Conservation (phyloP, 2,888 invertebrate species). For the Dasysyrphus albostriatus region DNA sequence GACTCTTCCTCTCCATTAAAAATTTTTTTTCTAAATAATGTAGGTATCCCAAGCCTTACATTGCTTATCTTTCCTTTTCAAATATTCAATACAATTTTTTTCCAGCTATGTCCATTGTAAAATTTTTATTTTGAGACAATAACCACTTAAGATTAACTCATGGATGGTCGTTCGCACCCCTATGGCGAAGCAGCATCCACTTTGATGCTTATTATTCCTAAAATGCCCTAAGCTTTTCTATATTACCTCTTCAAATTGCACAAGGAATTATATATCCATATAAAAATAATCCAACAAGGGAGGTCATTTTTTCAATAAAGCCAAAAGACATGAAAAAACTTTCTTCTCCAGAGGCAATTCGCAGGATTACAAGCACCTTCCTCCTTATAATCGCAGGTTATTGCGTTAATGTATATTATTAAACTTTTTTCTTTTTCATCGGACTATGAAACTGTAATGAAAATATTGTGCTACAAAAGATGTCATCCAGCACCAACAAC, state of each 20-base stretch:
- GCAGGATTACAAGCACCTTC: conserved; percentile 74
- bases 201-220: conserved; percentile 68
- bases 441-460: conserved; percentile 42
- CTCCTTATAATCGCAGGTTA: conserved; percentile 75
- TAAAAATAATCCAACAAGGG: conserved; percentile 50
- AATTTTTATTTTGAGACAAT: conserved; percentile 50
- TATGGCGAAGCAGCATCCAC: conserved; percentile 52
- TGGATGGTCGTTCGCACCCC: conserved; percentile 28
- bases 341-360: conserved; percentile 72
- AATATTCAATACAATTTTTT: neutral
- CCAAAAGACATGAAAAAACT: conserved; percentile 70
- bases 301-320: conserved; percentile 73
- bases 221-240: conserved; percentile 58
- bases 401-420: conserved; percentile 75
- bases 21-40: too few relatives aligned
- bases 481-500: conserved; percentile 56
- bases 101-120: neutral
- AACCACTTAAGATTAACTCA: conserved; percentile 62
- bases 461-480: conserved; percentile 60
- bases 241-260: conserved; percentile 43
- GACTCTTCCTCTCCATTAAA: neutral
- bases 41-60: neutral
- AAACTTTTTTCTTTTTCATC: conserved; percentile 63
- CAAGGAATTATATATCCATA: conserved; percentile 27
- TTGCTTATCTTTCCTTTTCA: neutral